A percentile compares a stretch with the other conserved stretches of the same genome.
phyloP scores from a whole-genome alignment of 2,888 invertebrate species.

The Mantis religiosa region DNA sequence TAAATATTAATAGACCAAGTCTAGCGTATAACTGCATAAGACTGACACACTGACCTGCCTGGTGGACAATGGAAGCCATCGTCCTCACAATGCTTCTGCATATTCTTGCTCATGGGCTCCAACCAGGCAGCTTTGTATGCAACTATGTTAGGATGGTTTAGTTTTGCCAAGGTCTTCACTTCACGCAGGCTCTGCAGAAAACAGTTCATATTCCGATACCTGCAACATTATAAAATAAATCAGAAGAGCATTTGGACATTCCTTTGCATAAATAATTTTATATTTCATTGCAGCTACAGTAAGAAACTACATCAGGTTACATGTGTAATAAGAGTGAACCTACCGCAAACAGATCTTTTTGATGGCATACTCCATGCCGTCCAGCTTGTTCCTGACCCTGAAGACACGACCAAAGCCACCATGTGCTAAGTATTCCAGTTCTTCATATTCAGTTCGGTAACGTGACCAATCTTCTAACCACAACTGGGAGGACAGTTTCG shows the following conservation, averaged over 20 bases:
- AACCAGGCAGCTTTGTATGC: conserved; percentile 82
- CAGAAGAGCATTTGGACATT: no score
- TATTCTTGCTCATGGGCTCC: conserved; percentile 52
- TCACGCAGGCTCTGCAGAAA: conserved; percentile 66
- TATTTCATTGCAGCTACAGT: no score
- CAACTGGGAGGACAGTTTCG: neutral
- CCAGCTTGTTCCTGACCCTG: conserved; percentile 69
- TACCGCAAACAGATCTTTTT: conserved; percentile 59
- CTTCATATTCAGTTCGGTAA: conserved; percentile 66
- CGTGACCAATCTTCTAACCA: conserved; percentile 47
- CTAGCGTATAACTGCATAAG: no score
- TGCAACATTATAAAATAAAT: conserved; percentile 43
- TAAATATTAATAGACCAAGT: no score
- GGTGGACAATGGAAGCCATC: neutral
- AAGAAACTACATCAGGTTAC: no score
- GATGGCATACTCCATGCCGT: conserved; percentile 73
- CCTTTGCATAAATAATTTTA: no score
- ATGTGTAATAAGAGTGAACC: no score
- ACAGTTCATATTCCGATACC: conserved; percentile 58
- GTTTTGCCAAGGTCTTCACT: conserved; percentile 73
- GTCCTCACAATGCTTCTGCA: neutral
- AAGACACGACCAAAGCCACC: conserved; percentile 77
- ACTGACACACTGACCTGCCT: neutral
- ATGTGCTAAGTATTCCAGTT: conserved; percentile 63
- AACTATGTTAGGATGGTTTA: conserved; percentile 76